These are phyloP conservation scores for Ricordea florida DNA, from an alignment of 92 coral and sea anemone species.

Conservation along the genomic window DNA sequence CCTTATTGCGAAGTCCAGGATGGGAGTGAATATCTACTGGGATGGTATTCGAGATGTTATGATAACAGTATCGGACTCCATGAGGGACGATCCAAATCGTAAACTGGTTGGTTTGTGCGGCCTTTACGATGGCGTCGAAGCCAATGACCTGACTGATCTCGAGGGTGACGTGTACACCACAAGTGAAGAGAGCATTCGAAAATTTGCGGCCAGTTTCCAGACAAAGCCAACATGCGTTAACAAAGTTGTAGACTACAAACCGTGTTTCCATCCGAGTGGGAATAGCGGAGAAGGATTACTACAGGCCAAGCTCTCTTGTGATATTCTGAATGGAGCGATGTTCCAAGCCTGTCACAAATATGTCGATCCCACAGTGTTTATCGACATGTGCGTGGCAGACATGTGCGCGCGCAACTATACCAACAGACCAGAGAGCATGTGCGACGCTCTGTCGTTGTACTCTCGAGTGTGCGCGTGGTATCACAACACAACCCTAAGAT, in stretches of 20 bases:
- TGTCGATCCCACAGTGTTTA: conserved; percentile 50
- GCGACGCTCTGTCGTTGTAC: conserved; percentile 81
- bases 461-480: conserved; percentile 87
- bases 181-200: conserved; percentile 12
- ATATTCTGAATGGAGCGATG: conserved; percentile 21
- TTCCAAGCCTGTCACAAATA: conserved; percentile 63
- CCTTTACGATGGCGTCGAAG: conserved; percentile 72
- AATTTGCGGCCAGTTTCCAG: conserved; percentile 63
- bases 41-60: conserved; percentile 75
- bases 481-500: conserved; percentile 60
- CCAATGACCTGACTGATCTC: conserved; percentile 71
- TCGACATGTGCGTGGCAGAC: conserved; percentile 76
- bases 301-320: conserved; percentile 45
- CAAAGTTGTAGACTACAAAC: background rate
- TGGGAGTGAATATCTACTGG: conserved; percentile 58
- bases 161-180: conserved; percentile 17
- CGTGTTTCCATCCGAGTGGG: conserved; percentile 42
- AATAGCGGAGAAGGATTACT: conserved; percentile 16
- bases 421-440: conserved; percentile 58
- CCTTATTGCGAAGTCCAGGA: conserved; percentile 65
- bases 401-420: conserved; percentile 79
- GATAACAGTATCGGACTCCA: conserved; percentile 70
- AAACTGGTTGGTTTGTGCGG: conserved; percentile 89
- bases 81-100: conserved; percentile 35
- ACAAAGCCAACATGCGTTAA: conserved; percentile 53